Base-by-base conservation (phyloP, 2,888 invertebrate genomes). In the Mythimna vitellina region DNA sequence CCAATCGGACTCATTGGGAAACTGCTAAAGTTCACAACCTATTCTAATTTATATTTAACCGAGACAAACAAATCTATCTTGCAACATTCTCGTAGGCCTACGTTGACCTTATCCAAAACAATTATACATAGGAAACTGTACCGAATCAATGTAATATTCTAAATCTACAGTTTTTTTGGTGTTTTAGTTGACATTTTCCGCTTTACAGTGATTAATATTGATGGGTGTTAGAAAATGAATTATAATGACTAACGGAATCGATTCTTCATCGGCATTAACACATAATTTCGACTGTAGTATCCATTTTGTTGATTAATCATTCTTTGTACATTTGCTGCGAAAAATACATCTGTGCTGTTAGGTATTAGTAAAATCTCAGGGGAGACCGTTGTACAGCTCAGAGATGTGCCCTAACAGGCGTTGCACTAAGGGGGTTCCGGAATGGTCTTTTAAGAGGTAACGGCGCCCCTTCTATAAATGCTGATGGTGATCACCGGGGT, bases 291-390 rank as follows among this genome's bases (percentile, higher is more conserved):
- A 56, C n/a, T 32, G 68, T 60, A 58, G 54, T 65, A 35, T 53
- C 38, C 68, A 81, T 79, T 72, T 70, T 82, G 65, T 82, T 64
- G 58, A 70, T 82, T 60, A 74, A 66, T 80, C 81, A 62, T 57
- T 81, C 38, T 70, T 17, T 60, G 51, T n/a, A 80, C 32, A 74
- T 80, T 75, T 46, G 70, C 56, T 80, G 65, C 76, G 65, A 32
- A 46, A 38, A 75, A 75, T 80, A 54, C 25, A 20, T 35, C 17
- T 62, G 35, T 53, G 17, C 1, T 25, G 7, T 46, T 22, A 6
- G 8, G 14, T 67, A 32, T n/a, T 5, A 14, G 32, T 3, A 6
- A 32, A 32, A n/a, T n/a, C n/a, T n/a, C n/a, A n/a, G n/a, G n/a
- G n/a, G n/a, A n/a, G n/a, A n/a, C n/a, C n/a, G n/a, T n/a, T n/a